A percentile compares a stretch with the other conserved stretches of the same genome.
Evolutionary conservation across 2,888 invertebrate genomes (phyloP).

Genomic region (Caenorhabditis sp.): DNA sequence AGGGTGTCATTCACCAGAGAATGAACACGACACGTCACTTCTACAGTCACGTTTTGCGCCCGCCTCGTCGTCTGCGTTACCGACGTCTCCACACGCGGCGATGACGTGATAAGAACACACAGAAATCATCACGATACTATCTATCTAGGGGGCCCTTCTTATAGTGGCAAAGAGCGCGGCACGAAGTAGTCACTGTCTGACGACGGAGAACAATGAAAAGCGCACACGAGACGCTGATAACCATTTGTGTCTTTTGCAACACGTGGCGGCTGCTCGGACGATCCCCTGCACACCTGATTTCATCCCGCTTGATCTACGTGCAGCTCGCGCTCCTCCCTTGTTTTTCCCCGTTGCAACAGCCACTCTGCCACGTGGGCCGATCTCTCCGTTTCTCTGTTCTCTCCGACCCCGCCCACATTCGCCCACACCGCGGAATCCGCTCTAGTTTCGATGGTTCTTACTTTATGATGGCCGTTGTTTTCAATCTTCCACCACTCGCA

Average conservation of each 20-base stretch:
- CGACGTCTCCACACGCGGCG: neutral
- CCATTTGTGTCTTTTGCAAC: too few species aligned
- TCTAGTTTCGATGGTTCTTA: slow-evolving; percentile 5
- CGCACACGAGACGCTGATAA: neutral
- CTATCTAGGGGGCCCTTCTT: neutral
- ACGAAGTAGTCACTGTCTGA: neutral
- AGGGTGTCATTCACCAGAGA: slow-evolving; percentile 4
- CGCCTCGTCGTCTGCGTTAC: slow-evolving; percentile 16
- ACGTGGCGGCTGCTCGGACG: too few species aligned
- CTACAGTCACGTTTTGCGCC: slow-evolving; percentile 20
- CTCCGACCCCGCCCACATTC: slow-evolving; percentile 23
- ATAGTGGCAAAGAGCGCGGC: neutral
- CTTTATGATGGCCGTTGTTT: slow-evolving; percentile 17
- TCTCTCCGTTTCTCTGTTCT: slow-evolving; percentile 34
- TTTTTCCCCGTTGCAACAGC: neutral
- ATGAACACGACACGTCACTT: neutral
- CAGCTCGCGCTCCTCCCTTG: neutral
- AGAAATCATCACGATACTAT: slow-evolving; percentile 14
- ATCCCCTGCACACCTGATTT: too few species aligned
- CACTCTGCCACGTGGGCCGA: slow-evolving; percentile 26
- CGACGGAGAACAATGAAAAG: slow-evolving; percentile 1
- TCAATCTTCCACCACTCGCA: neutral
- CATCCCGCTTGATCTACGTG: slow-evolving; percentile 29
- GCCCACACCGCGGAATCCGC: slow-evolving; percentile 1
- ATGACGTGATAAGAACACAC: slow-evolving; percentile 39